phyloP scores from a whole-genome alignment of 2,113 vertebrate genomes.

The Lanius ludovicianus region DNA sequence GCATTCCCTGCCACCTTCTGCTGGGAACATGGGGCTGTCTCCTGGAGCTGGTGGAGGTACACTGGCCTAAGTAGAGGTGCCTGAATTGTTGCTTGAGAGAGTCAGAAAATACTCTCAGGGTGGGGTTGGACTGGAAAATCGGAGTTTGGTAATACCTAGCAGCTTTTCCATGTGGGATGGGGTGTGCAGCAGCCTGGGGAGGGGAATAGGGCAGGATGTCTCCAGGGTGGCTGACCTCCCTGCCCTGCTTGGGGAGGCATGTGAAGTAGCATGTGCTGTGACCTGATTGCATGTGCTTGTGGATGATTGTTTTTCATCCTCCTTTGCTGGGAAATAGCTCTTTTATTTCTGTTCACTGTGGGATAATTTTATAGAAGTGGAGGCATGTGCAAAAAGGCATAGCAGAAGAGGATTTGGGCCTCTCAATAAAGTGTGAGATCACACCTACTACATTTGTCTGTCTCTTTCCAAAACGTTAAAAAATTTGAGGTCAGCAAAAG shows the following conservation, averaged over 20 bases:
- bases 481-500: neutral
- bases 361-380: neutral
- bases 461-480: neutral
- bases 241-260: neutral
- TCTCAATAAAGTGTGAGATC: neutral
- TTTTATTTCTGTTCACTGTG: neutral
- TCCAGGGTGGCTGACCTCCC: neutral
- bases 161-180: neutral
- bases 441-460: neutral
- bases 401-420: neutral
- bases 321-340: neutral
- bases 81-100: neutral
- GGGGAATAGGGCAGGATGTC: neutral
- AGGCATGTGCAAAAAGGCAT: neutral
- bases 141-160: neutral
- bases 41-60: neutral
- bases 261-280: neutral
- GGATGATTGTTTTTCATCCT: neutral
- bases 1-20: fast-evolving
- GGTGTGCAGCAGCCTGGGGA: neutral
- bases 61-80: neutral
- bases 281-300: neutral
- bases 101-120: neutral
- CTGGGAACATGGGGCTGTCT: neutral
- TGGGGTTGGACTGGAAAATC: neutral